Base-by-base conservation (phyloP, 2,113 vertebrate species). In the Cavia aperea region DNA sequence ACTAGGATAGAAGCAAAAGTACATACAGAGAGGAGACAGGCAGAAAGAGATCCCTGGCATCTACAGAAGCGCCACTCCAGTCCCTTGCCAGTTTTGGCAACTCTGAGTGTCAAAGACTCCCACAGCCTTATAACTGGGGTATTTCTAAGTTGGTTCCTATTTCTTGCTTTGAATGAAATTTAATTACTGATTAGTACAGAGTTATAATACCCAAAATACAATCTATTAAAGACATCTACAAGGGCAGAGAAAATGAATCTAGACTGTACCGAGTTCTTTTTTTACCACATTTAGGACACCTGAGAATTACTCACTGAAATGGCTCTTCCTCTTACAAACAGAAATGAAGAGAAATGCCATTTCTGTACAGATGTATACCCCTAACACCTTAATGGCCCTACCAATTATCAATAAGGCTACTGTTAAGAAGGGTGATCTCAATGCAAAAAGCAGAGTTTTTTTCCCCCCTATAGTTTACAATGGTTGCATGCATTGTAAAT, bases 321-420 rank as follows among this genome's bases (percentile, higher is more conserved):
- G 15, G 82, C 46, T 58, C 36, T 49, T 19, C 33, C 75, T 33
- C 65, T 77, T 16, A 4, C 0, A 4, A 79, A 43, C 33, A n/a
- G 1, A 4, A 24, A 18, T 26, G 26, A 51, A 36, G 39, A 6
- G 13, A 29, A 49, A 46, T 2, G 54, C 29, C 66, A 4, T 13
- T 65, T 16, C 56, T 39, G 19, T 23, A 13, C 21, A 36, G 54
- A 12, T 7, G 29, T 26, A 31, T 15, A 18, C 15, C 24, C 7
- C 12, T 51, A 29, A 8, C 49, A 23, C 7, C 0, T 1, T 7
- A 0, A 13, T 14, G 5, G 26, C 0, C 4, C 77, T 31, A n/a
- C 79, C 13, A 7, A 1, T 16, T 5, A n/a, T 60, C 66, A 3
- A 0, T 11, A 8, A 33, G 0, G 26, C 31, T 14, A 36, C 31